Base-by-base conservation (phyloP, 23 tunicate genomes). In the Halocynthia roretzi region DNA sequence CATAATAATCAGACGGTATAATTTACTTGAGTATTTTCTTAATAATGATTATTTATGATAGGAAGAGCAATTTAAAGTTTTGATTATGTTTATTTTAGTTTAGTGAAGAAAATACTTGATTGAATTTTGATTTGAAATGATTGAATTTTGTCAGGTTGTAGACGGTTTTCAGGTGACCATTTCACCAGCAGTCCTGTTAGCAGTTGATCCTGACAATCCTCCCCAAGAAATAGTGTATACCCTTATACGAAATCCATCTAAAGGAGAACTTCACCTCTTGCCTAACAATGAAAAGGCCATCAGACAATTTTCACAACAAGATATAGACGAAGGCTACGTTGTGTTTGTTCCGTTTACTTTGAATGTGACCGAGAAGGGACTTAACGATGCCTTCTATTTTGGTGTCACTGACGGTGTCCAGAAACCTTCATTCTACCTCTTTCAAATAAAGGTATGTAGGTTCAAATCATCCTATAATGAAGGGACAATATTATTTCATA, bases 351-450 rank as follows among this genome's bases (percentile, higher is more conserved):
- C 87, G 68, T 80, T 75, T 48, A 53, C 48, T 7, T 50, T 5
- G 6, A 54, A 65, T 75, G 8, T 74, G 76, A 83, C 49, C 77
- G 44, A 31, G 44, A 31, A 31, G 44, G 44, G 44, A 31, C 44
- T 31, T 0, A 72, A 23, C n/a, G 54, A 69, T 44, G 68, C 62
- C 0, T 89, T 89, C 40, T 89, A 89, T 79, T 89, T 80, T 80
- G 68, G 96, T 61, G 52, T 89, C 12, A 68, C 82, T 19, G 96
- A 89, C 55, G 96, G 96, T 56, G n/a, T 62, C 7, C 88, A 89
- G 70, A 50, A 61, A 69, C 85, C 96, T 7, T 57, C 60, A 51
- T 83, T 66, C 61, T 80, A 61, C n/a, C 68, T 83, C 15, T 80
- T 89, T 67, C 76, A 75, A 8, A 89, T 89, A 31, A 83, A 75